These are phyloP conservation scores for Lophius americanus DNA, from an alignment of 2,797 vertebrate species.

Conservation along the genomic window DNA sequence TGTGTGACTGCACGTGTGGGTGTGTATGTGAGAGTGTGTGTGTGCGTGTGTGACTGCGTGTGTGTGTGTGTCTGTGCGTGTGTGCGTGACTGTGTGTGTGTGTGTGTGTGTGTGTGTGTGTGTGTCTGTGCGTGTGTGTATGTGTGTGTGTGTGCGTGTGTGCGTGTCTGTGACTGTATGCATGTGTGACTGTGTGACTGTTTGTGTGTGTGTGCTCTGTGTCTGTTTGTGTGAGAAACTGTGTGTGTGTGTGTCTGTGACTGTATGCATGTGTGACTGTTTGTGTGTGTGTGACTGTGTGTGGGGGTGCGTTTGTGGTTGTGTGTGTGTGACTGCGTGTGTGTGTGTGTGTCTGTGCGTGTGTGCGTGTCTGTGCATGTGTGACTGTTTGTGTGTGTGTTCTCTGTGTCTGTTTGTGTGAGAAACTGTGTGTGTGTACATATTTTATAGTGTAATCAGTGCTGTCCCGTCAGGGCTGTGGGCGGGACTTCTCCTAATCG, in stretches of 20 bases:
- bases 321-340: background rate
- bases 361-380: constrained; percentile 2
- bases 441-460: constrained; percentile 74
- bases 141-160: background rate
- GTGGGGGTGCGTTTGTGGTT: background rate
- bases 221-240: constrained; percentile 12
- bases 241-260: background rate
- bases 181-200: constrained; percentile 11
- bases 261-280: too few relatives aligned
- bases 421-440: constrained; percentile 12
- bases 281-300: too few relatives aligned
- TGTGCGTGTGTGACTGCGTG: background rate
- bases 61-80: too few relatives aligned
- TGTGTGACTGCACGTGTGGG: too few relatives aligned
- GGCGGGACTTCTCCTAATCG: constrained; percentile 54
- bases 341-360: background rate
- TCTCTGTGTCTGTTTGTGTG: background rate
- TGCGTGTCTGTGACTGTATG: background rate
- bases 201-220: constrained; percentile 3
- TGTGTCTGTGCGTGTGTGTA: background rate
- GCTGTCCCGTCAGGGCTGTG: constrained; percentile 40
- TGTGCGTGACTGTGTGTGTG: background rate
- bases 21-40: too few relatives aligned
- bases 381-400: background rate
- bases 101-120: too few relatives aligned